Percentiles rank a stretch among this genome's conserved stretches.
These are phyloP conservation scores for Sciurus niger DNA, from an alignment of 2,113 vertebrate genomes.

Conservation along the genomic window DNA sequence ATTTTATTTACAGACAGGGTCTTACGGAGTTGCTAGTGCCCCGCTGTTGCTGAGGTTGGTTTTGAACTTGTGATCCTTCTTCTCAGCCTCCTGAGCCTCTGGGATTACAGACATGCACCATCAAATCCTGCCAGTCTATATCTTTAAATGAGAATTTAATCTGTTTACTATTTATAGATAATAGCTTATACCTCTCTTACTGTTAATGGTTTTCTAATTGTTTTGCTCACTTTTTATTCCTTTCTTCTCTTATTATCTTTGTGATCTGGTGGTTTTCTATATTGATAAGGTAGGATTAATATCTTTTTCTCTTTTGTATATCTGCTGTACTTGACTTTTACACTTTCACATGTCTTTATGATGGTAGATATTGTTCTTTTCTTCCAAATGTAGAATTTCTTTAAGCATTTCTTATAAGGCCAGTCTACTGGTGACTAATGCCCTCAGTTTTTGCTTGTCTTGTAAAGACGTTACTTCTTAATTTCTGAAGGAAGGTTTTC, in stretches of 20 bases:
- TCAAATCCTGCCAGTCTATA: neutral
- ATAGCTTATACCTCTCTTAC: neutral
- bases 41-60: too few species aligned
- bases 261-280: neutral
- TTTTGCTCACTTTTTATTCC: too few species aligned
- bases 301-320: neutral
- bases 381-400: neutral
- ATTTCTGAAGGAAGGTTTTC: neutral
- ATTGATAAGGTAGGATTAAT: neutral
- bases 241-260: neutral
- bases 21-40: too few species aligned
- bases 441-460: neutral
- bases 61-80: too few species aligned
- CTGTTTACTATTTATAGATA: neutral
- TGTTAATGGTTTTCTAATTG: neutral
- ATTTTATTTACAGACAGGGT: too few species aligned
- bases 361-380: neutral
- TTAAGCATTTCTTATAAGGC: neutral
- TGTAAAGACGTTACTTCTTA: neutral
- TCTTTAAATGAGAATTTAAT: neutral
- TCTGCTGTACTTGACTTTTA: neutral
- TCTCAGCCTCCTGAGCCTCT: too few species aligned
- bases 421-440: neutral
- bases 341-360: neutral
- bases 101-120: too few species aligned